Evolutionary conservation across 1,140 invertebrate genomes (phyloP), one percentile per base, ranked within the genome.

Genomic region (Bicyclus anynana): DNA sequence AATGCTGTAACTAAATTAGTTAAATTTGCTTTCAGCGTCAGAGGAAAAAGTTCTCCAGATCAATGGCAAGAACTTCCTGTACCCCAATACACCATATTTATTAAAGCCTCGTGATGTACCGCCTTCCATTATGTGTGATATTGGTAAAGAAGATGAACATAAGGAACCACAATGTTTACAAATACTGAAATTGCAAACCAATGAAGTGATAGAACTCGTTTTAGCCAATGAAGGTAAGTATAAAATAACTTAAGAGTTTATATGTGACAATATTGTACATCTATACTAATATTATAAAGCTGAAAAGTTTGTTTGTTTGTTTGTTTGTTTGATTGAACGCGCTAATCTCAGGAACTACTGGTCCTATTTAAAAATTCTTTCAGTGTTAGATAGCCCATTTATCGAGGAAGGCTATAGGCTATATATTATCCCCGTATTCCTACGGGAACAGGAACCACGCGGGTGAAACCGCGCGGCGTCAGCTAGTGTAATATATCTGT

Each of bases 141-240:
- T 90, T 0, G 87, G 78, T 5, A 54, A 76, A 16, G 86, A 90
- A 54, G 20, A 50, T 5, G 72, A 64, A 14, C 62, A 77, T 10
- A 69, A 63, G 18, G 74, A 85, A 20, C 61, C 82, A 0, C 87
- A 90, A 54, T 90, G 89, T 51, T 21, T 89, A 17, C 80, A 84
- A 27, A 47, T 82, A 4, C 40, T 90, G n/a, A 74, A 84, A 27
- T 70, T 73, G 0, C 46, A 65, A 20, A 54, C 69, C 5, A 80
- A 84, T 53, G 73, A 81, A 27, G 54, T 64, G 1, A 37, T 89
- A n/a, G 87, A 89, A 65, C 33, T 90, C 5, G 74, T 76, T 20
- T 65, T 90, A 23, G 72, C 85, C 3, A 89, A 90, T 69, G 87
- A 89, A 87, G 89, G 89, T 90, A 67, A 48, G 6, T 53, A 18